These are phyloP conservation scores for Drosophila eugracilis DNA, from an alignment of 1,140 invertebrate genomes.

Conservation along the genomic window DNA sequence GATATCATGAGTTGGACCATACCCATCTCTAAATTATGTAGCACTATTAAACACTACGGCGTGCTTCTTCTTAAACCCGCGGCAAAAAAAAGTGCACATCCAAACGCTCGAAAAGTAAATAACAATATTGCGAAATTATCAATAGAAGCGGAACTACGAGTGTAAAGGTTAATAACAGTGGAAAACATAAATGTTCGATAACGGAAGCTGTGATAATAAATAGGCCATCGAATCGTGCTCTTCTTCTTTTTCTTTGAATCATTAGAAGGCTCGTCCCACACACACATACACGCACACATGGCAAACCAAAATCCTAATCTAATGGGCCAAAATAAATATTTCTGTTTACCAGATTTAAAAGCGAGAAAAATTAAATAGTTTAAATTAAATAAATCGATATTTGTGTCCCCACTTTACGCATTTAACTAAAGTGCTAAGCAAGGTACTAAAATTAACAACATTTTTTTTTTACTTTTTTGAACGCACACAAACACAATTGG, in stretches of 20 bases:
- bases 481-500: slow-evolving; percentile 23
- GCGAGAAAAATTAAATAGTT: slow-evolving; percentile 6
- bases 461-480: slow-evolving; percentile 35
- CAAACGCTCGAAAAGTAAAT: slow-evolving; percentile 28
- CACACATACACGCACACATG: slow-evolving; percentile 22
- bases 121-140: slow-evolving; percentile 19
- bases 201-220: slow-evolving; percentile 10
- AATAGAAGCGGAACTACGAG: slow-evolving; percentile 1
- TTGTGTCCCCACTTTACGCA: slow-evolving; percentile 6
- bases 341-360: slow-evolving; percentile 11
- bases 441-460: slow-evolving; percentile 29
- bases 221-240: slow-evolving; percentile 49
- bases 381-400: slow-evolving; percentile 28
- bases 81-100: slow-evolving; percentile 29
- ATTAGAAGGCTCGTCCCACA: slow-evolving; percentile 56
- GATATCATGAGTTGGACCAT: neutral
- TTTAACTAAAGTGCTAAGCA: slow-evolving; percentile 17
- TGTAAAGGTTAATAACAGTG: neutral
- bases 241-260: slow-evolving; percentile 31
- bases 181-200: neutral
- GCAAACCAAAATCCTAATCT: slow-evolving; percentile 6
- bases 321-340: slow-evolving; percentile 37
- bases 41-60: neutral
- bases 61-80: slow-evolving; percentile 14
- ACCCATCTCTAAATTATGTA: neutral